These are phyloP conservation scores for Rhyacophila brunnea DNA, from an alignment of 1,140 invertebrate genomes.

Conservation along the genomic window DNA sequence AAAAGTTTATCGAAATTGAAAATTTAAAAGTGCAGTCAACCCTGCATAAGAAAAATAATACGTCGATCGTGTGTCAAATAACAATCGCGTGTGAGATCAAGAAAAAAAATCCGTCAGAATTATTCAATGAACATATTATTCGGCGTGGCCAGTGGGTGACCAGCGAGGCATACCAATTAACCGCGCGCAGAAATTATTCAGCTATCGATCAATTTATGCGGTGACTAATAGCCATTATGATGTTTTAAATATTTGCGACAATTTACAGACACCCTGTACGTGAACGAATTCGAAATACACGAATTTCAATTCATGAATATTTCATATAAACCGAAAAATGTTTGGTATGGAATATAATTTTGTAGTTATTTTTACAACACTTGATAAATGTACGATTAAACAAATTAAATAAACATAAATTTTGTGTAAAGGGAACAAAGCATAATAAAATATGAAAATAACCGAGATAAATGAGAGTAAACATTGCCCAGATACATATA, in stretches of 20 bases:
- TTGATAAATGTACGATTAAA: too few relatives aligned
- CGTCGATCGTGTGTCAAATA: slow-evolving; percentile 17
- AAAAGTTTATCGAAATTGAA: too few relatives aligned
- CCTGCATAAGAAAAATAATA: background rate
- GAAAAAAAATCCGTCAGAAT: slow-evolving; percentile 26
- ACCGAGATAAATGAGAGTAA: too few relatives aligned
- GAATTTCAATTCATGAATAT: too few relatives aligned
- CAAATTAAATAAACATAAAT: too few relatives aligned
- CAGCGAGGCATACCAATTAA: slow-evolving; percentile 13
- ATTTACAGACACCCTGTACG: slow-evolving; percentile 30
- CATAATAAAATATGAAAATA: too few relatives aligned
- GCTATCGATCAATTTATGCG: slow-evolving; percentile 15
- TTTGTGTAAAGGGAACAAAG: too few relatives aligned
- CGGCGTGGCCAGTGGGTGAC: slow-evolving; percentile 8
- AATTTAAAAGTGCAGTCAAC: too few relatives aligned
- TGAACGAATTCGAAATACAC: slow-evolving; percentile 7
- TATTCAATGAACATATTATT: slow-evolving; percentile 18
- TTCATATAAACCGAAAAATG: too few relatives aligned
- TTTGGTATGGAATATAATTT: too few relatives aligned
- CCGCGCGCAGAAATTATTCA: slow-evolving; percentile 4
- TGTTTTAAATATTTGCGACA: slow-evolving; percentile 28
- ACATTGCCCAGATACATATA: too few relatives aligned
- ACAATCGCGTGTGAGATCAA: slow-evolving; percentile 21
- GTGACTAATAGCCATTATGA: slow-evolving; percentile 30
- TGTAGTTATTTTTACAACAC: too few relatives aligned